Percentiles rank a stretch among this genome's conserved stretches.
Evolutionary conservation across 2,797 vertebrate genomes (phyloP).

Genomic region (Xenops minutus): DNA sequence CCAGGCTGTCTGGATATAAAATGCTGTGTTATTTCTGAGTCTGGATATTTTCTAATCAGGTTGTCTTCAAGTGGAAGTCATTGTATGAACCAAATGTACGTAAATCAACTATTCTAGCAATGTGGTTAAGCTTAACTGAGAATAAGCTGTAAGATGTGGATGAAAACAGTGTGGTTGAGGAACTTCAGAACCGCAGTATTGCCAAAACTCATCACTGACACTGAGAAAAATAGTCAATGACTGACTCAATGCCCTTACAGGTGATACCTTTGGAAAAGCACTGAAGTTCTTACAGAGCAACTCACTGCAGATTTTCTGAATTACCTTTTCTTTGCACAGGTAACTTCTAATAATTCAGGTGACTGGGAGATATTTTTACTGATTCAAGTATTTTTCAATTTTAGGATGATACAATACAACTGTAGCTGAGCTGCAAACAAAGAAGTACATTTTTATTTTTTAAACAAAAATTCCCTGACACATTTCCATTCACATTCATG

Average conservation of each 20-base stretch:
- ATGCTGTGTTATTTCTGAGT: not conserved
- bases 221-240: not conserved
- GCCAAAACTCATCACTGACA: not conserved
- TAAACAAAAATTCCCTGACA: not conserved
- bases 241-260: not conserved
- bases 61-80: not conserved
- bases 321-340: not conserved
- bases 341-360: not conserved
- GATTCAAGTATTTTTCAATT: not conserved
- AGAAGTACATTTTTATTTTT: not conserved
- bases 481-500: not conserved
- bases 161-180: not conserved
- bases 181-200: not conserved
- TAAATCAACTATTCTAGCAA: not conserved
- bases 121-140: not conserved
- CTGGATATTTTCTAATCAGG: not conserved
- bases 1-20: not conserved
- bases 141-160: not conserved
- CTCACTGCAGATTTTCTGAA: not conserved
- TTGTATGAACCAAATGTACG: not conserved
- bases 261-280: not conserved
- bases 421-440: not conserved
- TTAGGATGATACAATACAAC: not conserved
- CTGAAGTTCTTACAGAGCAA: not conserved
- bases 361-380: not conserved